Conservation (phyloP, 2,888 invertebrate genomes). For the Sepioteuthis lessoniana region DNA sequence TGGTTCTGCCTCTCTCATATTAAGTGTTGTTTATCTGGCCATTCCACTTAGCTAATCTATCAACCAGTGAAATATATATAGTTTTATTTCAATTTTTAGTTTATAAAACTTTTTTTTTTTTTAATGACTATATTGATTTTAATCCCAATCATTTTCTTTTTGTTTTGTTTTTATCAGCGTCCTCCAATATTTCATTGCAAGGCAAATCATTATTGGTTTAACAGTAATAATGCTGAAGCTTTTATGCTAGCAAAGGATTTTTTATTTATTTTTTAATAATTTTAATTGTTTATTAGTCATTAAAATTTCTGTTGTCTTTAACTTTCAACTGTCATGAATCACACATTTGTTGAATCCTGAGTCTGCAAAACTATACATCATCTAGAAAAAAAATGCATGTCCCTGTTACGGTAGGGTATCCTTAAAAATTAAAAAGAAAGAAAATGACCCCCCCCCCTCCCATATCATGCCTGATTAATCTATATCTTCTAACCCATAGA, state of each 20-base stretch:
- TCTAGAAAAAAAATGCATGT: not conserved
- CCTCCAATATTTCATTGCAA: no score
- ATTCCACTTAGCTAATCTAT: slow-evolving; percentile 1
- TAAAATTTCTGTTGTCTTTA: not conserved
- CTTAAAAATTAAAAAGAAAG: no score
- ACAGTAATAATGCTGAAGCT: not conserved
- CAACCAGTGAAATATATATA: not conserved
- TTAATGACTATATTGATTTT: not conserved
- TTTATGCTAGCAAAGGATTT: slow-evolving; percentile 10
- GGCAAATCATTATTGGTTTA: no score
- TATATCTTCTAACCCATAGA: no score
- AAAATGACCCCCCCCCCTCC: no score
- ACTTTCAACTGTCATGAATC: not conserved
- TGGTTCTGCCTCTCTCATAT: not conserved
- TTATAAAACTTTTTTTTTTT: not conserved
- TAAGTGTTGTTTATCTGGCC: not conserved
- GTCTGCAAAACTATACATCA: not conserved
- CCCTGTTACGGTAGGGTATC: not conserved
- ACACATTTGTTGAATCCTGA: not conserved
- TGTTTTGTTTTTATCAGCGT: no score
- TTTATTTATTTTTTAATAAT: not conserved
- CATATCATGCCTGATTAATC: not conserved
- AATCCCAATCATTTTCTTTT: no score
- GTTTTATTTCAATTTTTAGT: no score
- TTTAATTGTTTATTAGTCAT: not conserved